Evolutionary conservation across 2,113 vertebrate genomes (phyloP).

Genomic region (Megalops atlanticus): DNA sequence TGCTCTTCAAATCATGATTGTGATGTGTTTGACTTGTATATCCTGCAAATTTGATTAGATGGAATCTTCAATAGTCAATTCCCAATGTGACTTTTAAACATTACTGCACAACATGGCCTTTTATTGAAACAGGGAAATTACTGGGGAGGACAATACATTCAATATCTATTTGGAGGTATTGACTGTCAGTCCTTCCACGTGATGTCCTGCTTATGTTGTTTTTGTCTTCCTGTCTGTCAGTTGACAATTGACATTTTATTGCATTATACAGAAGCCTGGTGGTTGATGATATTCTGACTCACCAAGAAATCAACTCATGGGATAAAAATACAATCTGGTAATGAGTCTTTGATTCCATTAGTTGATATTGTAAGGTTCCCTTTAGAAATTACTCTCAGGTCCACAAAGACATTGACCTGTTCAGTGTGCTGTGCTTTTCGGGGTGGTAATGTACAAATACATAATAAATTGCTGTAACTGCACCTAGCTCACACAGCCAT

Average conservation of each 20-base stretch:
- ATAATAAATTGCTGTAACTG: not conserved
- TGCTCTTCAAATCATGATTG: not conserved
- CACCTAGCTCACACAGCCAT: not conserved
- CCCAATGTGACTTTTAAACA: no score
- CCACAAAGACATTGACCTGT: not conserved
- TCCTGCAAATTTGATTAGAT: not conserved
- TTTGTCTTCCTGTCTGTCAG: no score
- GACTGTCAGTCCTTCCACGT: no score
- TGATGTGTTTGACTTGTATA: not conserved
- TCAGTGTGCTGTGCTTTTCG: not conserved
- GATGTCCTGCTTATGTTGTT: no score
- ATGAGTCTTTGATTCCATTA: not conserved
- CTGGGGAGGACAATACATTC: not conserved
- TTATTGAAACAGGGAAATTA: not conserved
- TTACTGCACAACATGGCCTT: not conserved
- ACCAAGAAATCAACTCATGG: not conserved
- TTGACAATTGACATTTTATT: no score
- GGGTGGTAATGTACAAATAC: no score
- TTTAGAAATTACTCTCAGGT: not conserved
- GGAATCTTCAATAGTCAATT: no score
- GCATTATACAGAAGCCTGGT: not conserved
- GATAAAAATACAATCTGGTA: not conserved
- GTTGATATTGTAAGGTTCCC: not conserved
- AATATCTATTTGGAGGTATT: not conserved
- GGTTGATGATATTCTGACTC: not conserved